Evolutionary conservation across 2,888 invertebrate genomes (phyloP), one percentile per base, ranked within the genome.

Genomic region (Nineta flava): DNA sequence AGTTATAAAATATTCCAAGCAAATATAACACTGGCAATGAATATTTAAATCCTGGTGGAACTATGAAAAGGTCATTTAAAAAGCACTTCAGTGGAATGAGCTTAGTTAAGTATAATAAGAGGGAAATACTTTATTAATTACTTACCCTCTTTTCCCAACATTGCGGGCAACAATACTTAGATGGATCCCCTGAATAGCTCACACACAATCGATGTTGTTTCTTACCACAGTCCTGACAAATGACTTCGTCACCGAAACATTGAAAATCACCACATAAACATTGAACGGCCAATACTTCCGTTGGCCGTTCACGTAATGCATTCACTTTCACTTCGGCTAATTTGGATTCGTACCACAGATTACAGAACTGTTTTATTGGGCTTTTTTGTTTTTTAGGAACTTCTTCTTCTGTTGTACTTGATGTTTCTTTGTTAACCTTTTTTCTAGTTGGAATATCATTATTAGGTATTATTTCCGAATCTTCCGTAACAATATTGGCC

Each of bases 151-250:
- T 51, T 44, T 64, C 61, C 76, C 80, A 81, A 62, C 85, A 85
- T 54, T 74, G 74, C 0, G 83, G 81, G 60, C 85, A 85, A 32
- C 69, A 61, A 57, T 81, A 81, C 12, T 64, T 57, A 1, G 64
- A 59, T 43, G 62, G 60, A 2, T 60, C 57, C 17, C 63, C 59
- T 55, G 70, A 70, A 54, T 60, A 67, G 6, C 73, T 70, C 9
- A 84, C 73, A 63, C 86, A 87, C 1, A 60, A 56, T 1, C 65
- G 62, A 65, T 87, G 86, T 59, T 85, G 85, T 58, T 67, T 67
- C 50, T 73, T 66, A 0, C 60, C 61, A 60, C 86, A 86, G 26
- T 63, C 62, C 1, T 58, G 57, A 60, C 85, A 85, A 57, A 72
- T 62, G 4, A 67, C 56, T 1, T 56, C 17, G 9, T 49, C 53